Percentiles rank a stretch among this genome's conserved stretches.
Evolutionary conservation across 2,888 invertebrate genomes (phyloP).

Genomic region (Athetis lepigone): DNA sequence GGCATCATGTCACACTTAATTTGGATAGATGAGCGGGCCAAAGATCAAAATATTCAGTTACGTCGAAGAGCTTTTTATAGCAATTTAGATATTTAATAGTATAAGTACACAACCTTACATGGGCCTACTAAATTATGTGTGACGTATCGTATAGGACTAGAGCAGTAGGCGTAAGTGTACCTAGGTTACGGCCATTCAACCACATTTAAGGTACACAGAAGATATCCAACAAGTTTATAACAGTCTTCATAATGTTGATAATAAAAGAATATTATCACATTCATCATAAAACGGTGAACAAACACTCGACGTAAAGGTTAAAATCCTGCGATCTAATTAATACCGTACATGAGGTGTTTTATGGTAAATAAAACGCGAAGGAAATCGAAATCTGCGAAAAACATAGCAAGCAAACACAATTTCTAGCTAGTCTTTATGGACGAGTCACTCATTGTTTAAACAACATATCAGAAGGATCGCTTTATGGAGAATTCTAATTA

Average conservation of each 20-base stretch:
- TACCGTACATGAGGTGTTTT: constrained; percentile 59
- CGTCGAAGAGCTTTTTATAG: constrained; percentile 11
- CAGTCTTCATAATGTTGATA: constrained; percentile 53
- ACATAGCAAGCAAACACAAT: constrained; percentile 72
- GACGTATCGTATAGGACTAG: constrained; percentile 4
- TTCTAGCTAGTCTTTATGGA: constrained; percentile 51
- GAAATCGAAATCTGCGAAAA: constrained; percentile 67
- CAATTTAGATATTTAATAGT: constrained; percentile 11
- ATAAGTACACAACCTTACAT: constrained; percentile 17
- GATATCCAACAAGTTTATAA: constrained; percentile 38
- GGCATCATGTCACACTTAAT: constrained; percentile 41
- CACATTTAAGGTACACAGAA: constrained; percentile 19
- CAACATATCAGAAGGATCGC: constrained; percentile 66
- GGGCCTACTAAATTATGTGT: constrained; percentile 4
- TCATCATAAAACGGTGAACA: constrained; percentile 66
- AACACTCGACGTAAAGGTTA: constrained; percentile 60
- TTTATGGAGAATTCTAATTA: constrained; percentile 77
- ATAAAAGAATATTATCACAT: constrained; percentile 65
- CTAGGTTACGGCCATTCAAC: constrained; percentile 50
- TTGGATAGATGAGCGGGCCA: constrained; percentile 44
- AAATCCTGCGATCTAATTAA: constrained; percentile 63
- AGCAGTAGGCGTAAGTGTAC: constrained; percentile 7
- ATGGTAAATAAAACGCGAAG: constrained; percentile 64
- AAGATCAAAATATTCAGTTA: constrained; percentile 43
- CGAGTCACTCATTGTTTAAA: constrained; percentile 69